Base-by-base conservation (phyloP, 92 coral and sea anemone genomes). In the Hydrozoanthus gracilis region DNA sequence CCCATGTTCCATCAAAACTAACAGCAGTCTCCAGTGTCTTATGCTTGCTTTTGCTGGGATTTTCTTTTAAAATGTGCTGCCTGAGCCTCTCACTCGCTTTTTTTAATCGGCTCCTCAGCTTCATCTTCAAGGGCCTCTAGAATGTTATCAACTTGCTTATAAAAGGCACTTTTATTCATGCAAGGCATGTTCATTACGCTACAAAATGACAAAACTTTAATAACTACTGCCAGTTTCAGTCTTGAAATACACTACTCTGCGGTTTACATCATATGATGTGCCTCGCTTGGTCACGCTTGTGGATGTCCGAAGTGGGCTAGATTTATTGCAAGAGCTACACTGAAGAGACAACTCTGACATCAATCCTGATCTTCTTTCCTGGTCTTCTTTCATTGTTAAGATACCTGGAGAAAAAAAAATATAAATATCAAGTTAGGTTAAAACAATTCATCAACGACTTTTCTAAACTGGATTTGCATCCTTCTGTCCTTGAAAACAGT, bases 121-220 rank as follows among this genome's bases (percentile, higher is more conserved):
- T 88, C 91, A 52, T 88, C 82, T 71, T 88, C 91, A 3, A 51
- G 88, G 51, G 88, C 79, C 7, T 27, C 80, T 47, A 80, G 51
- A 12, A 88, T 51, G 51, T 82, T 71, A 1, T 82, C 91, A 12
- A 75, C 61, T 45, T 88, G 88, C 72, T 88, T 84, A 12, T 88
- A 76, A 18, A 74, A 84, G 14, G 89, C 89, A 35, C 84, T 45
- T 56, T 88, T 88, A 3, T 65, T 18, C 2, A 88, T 51, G 61
- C 83, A 67, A 51, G 88, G 87, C 88, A 88, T 88, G 44, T 88
- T 88, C 88, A 88, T 82, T 5, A 82, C 80, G 56, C 91, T 79
- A 49, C 91, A 88, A 79, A 87, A 87, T 61, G 87, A 8, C 55
- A 71, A 87, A 87, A 52, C 90, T 68, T 87, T 82, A 88, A 88